These are phyloP conservation scores for Steinernema carpocapsae DNA, from an alignment of 2,888 invertebrate species.

Conservation along the genomic window DNA sequence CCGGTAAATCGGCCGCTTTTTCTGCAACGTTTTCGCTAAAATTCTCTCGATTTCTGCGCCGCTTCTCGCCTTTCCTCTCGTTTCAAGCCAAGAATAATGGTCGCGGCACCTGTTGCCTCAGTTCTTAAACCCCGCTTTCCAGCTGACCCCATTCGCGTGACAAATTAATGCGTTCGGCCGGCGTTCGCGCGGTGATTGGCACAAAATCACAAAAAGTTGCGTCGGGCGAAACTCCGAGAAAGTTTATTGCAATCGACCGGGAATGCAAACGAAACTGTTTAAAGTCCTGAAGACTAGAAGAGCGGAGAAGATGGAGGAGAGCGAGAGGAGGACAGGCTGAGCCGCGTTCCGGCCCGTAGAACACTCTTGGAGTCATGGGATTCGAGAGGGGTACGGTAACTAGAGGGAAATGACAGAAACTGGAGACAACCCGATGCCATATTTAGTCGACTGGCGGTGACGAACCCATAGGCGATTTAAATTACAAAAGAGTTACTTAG, in stretches of 20 bases:
- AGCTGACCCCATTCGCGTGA: slow-evolving; percentile 32
- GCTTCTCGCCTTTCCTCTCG: background rate
- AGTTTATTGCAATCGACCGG: slow-evolving; percentile 34
- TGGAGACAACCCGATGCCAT: slow-evolving; percentile 28
- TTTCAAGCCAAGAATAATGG: background rate
- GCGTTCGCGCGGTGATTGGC: slow-evolving; percentile 19
- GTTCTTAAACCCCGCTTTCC: background rate
- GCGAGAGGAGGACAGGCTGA: slow-evolving; percentile 1
- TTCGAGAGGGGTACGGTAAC: slow-evolving; percentile 1
- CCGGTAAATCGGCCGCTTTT: slow-evolving; percentile 25
- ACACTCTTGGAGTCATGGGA: slow-evolving; percentile 28
- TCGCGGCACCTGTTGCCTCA: background rate
- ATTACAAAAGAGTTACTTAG: background rate
- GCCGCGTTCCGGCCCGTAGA: background rate
- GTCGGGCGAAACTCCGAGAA: slow-evolving; percentile 23
- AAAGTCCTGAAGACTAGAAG: slow-evolving; percentile 15
- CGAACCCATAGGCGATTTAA: slow-evolving; percentile 29
- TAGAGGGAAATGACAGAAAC: background rate
- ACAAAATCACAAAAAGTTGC: slow-evolving; percentile 30
- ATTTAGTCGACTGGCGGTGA: slow-evolving; percentile 30
- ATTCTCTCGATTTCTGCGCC: slow-evolving; percentile 2
- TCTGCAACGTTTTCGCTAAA: slow-evolving; percentile 9
- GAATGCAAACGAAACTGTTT: slow-evolving; percentile 28
- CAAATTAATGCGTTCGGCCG: slow-evolving; percentile 12
- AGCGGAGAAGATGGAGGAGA: background rate